phyloP scores from a whole-genome alignment of 2,888 invertebrate genomes.

The Drosophila trichaetosa region DNA sequence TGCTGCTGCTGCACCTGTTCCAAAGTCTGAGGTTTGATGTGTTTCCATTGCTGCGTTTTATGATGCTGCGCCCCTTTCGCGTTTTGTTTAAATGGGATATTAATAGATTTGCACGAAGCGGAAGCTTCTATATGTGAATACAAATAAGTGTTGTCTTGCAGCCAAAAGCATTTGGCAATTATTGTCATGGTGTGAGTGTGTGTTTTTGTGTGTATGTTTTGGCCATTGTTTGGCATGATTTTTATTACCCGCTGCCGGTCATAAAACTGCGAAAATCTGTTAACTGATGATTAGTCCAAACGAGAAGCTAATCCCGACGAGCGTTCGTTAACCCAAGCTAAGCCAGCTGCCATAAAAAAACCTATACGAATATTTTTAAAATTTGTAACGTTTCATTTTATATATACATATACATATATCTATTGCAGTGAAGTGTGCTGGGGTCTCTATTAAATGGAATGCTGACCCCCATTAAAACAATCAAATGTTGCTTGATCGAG shows the following conservation, averaged over 20 bases:
- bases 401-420: slow-evolving; percentile 9
- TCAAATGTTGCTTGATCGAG: slow-evolving; percentile 68
- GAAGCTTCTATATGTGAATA: slow-evolving; percentile 29
- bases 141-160: slow-evolving; percentile 14
- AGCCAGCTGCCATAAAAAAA: slow-evolving; percentile 36
- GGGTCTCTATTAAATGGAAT: slow-evolving; percentile 39
- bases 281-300: slow-evolving; percentile 10
- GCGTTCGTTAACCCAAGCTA: slow-evolving; percentile 63
- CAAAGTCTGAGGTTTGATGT: slow-evolving; percentile 14
- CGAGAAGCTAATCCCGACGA: slow-evolving; percentile 31
- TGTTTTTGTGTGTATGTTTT: slow-evolving; percentile 28
- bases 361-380: slow-evolving; percentile 37
- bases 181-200: slow-evolving; percentile 57
- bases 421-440: slow-evolving; percentile 36
- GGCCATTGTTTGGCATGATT: slow-evolving; percentile 58
- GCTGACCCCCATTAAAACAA: slow-evolving; percentile 44
- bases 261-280: slow-evolving; percentile 43
- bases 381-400: slow-evolving; percentile 57
- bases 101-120: slow-evolving; percentile 56
- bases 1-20: slow-evolving; percentile 32
- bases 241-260: slow-evolving; percentile 51
- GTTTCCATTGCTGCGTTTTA: slow-evolving; percentile 29
- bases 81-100: slow-evolving; percentile 54
- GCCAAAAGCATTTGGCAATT: slow-evolving; percentile 76
- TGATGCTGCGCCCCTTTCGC: slow-evolving; percentile 40